Base-by-base conservation (phyloP, 2,888 invertebrate genomes). In the Endomychus coccineus region DNA sequence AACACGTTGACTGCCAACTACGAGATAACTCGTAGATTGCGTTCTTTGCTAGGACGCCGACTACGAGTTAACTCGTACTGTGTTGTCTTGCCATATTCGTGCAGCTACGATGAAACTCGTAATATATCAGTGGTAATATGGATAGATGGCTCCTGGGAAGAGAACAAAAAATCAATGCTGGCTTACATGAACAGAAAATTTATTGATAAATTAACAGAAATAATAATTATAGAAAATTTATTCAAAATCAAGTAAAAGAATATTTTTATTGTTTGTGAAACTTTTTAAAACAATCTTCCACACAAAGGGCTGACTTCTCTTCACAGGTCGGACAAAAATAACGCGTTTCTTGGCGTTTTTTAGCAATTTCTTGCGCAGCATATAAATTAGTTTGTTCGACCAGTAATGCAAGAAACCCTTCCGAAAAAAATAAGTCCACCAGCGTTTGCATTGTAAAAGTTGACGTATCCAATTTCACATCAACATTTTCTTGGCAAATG, bases 241-340 rank as follows among this genome's bases (percentile, higher is more conserved):
- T 23, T 35, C 16, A 17, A 34, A 15, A n/a, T n/a, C n/a, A 34
- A 24, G 19, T 27, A 32, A 23, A 41, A 38, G 22, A 34, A 29
- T 34, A 40, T 35, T 47, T 47, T 44, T 40, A n/a, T n/a, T 47
- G 40, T 41, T 43, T 45, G 44, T 46, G 45, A 23, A 35, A 49
- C 28, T 44, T 46, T 23, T 49, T 49, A 37, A 49, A 49, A 49
- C 44, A 49, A 38, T 49, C 39, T 49, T 49, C 45, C 45, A 46
- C 46, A 40, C 44, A 45, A 17, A 37, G 43, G 36, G 42, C 44
- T 46, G 44, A 40, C 43, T 48, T 48, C 38, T 48, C 48, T 37
- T 44, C 16, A 42, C 40, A 48, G 35, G 15, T 19, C 21, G 48
- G 44, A 44, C 48, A 46, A 21, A 44, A 45, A 42, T 48, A 48